Conservation (phyloP, 2,113 vertebrate genomes). For the Notarius lentiginosus region DNA sequence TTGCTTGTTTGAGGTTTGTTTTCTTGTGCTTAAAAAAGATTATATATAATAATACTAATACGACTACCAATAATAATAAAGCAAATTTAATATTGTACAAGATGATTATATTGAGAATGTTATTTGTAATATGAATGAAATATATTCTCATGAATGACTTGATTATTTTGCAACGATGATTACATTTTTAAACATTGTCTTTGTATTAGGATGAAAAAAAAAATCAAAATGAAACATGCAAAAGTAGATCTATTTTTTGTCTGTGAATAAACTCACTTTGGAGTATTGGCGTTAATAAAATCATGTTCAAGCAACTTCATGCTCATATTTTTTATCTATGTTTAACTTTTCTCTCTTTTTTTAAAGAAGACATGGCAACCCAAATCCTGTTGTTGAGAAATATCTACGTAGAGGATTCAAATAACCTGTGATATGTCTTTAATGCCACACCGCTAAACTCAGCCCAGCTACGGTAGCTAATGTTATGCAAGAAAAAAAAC, state of each 20-base stretch:
- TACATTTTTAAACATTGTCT: conserved; percentile 62
- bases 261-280: conserved; percentile 47
- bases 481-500: background rate
- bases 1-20: conserved; percentile 21
- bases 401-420: background rate
- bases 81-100: background rate
- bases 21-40: conserved; percentile 11
- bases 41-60: background rate
- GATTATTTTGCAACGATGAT: conserved; percentile 53
- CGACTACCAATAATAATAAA: background rate
- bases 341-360: background rate
- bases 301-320: conserved; percentile 50
- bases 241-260: conserved; percentile 58
- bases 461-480: background rate
- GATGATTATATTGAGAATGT: conserved; percentile 15
- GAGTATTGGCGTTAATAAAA: conserved; percentile 66
- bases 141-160: conserved; percentile 13
- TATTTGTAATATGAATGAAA: conserved; percentile 37
- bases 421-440: background rate
- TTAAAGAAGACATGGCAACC: background rate
- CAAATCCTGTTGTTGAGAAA: background rate
- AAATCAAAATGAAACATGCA: conserved; percentile 48
- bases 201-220: conserved; percentile 52
- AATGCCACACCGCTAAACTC: background rate
- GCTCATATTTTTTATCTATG: background rate